These are phyloP conservation scores for Lepidocyrtoides sp. DNA, from an alignment of 2,888 invertebrate species.

Conservation along the genomic window DNA sequence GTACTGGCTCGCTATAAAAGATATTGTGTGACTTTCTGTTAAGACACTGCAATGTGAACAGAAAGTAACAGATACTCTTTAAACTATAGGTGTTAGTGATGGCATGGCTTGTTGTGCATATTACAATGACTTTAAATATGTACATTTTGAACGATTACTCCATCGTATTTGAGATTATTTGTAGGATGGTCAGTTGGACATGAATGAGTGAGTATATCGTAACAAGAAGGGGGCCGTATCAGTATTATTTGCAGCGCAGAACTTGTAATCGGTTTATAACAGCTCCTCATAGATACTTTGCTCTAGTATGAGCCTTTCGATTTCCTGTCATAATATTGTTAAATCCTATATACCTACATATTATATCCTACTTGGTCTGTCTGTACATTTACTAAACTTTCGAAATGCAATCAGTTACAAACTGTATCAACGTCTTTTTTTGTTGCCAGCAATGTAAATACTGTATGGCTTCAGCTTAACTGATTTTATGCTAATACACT, in stretches of 20 bases:
- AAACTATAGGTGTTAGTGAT: too few species aligned
- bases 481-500: neutral
- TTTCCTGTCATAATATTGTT: conserved; percentile 24
- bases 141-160: neutral
- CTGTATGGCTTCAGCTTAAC: neutral
- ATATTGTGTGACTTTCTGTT: too few species aligned
- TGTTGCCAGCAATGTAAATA: too few species aligned
- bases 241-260: neutral
- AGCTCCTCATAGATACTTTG: too few species aligned
- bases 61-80: too few species aligned
- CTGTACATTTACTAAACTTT: too few species aligned
- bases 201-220: neutral
- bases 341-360: neutral
- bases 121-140: neutral
- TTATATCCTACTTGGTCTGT: too few species aligned
- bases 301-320: neutral
- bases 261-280: conserved; percentile 4
- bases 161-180: neutral
- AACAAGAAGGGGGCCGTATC: neutral
- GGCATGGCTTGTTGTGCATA: neutral
- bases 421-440: too few species aligned
- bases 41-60: too few species aligned
- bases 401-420: neutral
- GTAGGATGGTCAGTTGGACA: neutral
- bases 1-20: too few species aligned